Percentiles rank a stretch among this genome's conserved stretches.
phyloP scores from a whole-genome alignment of 2,113 vertebrate species.

The Oenanthe oenanthe region DNA sequence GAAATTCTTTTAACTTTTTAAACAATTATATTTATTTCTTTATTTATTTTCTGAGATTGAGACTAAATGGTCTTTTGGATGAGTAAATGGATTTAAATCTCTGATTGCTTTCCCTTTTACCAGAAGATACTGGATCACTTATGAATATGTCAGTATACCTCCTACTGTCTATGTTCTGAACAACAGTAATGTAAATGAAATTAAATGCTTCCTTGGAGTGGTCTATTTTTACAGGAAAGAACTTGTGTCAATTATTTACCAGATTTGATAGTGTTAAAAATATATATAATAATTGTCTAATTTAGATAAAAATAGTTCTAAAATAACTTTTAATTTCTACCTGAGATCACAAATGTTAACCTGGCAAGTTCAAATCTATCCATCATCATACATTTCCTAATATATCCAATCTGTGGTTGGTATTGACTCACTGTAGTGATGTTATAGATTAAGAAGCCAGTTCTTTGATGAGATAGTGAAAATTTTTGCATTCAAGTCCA shows the following conservation, averaged over 20 bases:
- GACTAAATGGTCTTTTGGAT: conserved; percentile 35
- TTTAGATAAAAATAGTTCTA: background rate
- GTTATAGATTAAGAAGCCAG: background rate
- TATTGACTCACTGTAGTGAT: background rate
- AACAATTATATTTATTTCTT: background rate
- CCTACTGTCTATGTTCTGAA: conserved; percentile 4
- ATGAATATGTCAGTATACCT: background rate
- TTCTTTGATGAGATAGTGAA: background rate
- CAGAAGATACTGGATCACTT: conserved; percentile 3
- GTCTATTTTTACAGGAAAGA: background rate
- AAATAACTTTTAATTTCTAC: background rate
- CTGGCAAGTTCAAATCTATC: background rate
- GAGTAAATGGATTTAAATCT: conserved; percentile 21
- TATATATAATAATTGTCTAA: background rate
- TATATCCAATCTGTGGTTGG: background rate
- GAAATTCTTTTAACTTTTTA: background rate
- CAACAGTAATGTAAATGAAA: conserved; percentile 10
- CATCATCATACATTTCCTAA: background rate
- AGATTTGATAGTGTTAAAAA: background rate
- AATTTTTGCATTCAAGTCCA: background rate
- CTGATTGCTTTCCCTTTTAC: conserved; percentile 1
- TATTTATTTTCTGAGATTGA: background rate
- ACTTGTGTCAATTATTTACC: background rate
- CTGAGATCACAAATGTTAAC: background rate
- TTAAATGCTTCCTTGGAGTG: background rate